Conservation (phyloP, 2,888 invertebrate genomes). For the Neoitamus cyanurus region DNA sequence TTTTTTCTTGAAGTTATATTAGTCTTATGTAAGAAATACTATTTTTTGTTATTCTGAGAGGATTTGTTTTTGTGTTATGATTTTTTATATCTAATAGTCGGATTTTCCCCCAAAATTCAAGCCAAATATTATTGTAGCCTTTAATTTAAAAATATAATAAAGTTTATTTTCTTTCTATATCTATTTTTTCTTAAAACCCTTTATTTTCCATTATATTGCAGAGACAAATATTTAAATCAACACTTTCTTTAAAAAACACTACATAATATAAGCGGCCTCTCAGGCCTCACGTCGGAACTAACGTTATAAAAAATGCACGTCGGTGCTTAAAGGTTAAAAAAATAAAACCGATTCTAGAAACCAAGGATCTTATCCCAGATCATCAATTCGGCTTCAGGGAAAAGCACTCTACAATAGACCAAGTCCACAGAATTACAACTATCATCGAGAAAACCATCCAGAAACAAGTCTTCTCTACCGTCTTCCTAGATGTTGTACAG, state of each 20-base stretch:
- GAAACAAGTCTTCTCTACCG: no score
- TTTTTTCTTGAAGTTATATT: not conserved
- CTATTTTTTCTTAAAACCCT: not conserved
- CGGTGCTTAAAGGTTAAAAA: not conserved
- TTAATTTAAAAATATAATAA: not conserved
- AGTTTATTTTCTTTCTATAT: not conserved
- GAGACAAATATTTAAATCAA: slow-evolving; percentile 6
- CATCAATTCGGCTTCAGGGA: no score
- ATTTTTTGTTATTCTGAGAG: not conserved
- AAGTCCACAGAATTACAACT: no score
- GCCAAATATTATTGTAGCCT: not conserved
- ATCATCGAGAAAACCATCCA: no score
- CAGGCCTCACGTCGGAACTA: slow-evolving; percentile 21
- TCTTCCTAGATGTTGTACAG: no score
- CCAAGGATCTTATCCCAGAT: no score
- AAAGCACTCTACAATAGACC: no score
- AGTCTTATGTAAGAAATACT: not conserved
- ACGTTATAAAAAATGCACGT: slow-evolving; percentile 28
- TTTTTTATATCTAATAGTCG: not conserved
- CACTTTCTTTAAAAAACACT: not conserved
- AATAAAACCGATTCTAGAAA: no score
- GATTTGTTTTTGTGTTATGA: not conserved
- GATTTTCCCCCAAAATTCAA: not conserved
- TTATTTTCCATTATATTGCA: not conserved
- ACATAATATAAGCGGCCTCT: slow-evolving; percentile 32